Percentiles rank a stretch among this genome's conserved stretches.
Evolutionary conservation across 2,888 invertebrate species (phyloP).

Genomic region (Linyphia triangularis): DNA sequence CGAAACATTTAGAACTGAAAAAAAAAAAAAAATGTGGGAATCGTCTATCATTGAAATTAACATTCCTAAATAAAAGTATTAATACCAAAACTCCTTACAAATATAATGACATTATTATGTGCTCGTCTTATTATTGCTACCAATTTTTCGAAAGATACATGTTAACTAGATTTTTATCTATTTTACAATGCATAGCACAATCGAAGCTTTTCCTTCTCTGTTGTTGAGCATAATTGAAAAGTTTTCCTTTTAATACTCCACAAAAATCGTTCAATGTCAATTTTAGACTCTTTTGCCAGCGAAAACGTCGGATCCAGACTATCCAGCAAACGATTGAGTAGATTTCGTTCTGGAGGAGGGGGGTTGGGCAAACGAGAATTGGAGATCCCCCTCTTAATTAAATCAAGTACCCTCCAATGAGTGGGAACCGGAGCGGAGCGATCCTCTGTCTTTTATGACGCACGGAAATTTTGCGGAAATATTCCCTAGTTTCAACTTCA

Average conservation of each 20-base stretch:
- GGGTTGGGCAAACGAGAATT: not conserved
- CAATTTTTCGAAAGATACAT: too few relatives aligned
- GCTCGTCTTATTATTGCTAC: too few relatives aligned
- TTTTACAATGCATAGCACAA: too few relatives aligned
- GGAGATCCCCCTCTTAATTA: constrained; percentile 42
- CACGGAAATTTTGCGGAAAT: constrained; percentile 1
- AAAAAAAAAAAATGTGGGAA: too few relatives aligned
- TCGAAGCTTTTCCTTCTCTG: too few relatives aligned
- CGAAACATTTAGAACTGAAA: too few relatives aligned
- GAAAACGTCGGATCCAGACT: constrained; percentile 36
- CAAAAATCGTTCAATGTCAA: not conserved
- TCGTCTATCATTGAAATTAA: too few relatives aligned
- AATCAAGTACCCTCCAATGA: constrained; percentile 50
- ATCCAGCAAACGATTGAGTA: constrained; percentile 46
- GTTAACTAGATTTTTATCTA: too few relatives aligned
- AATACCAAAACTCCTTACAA: too few relatives aligned
- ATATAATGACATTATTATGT: too few relatives aligned
- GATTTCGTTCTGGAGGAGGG: not conserved
- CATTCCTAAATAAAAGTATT: too few relatives aligned
- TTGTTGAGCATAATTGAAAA: not conserved
- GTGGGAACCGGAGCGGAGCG: constrained; percentile 7
- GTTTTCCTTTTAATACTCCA: not conserved
- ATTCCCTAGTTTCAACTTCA: constrained; percentile 15
- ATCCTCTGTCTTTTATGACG: not conserved
- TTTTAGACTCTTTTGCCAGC: not conserved